Base-by-base conservation (phyloP, 2,888 invertebrate genomes). In the Callinectes sapidus region DNA sequence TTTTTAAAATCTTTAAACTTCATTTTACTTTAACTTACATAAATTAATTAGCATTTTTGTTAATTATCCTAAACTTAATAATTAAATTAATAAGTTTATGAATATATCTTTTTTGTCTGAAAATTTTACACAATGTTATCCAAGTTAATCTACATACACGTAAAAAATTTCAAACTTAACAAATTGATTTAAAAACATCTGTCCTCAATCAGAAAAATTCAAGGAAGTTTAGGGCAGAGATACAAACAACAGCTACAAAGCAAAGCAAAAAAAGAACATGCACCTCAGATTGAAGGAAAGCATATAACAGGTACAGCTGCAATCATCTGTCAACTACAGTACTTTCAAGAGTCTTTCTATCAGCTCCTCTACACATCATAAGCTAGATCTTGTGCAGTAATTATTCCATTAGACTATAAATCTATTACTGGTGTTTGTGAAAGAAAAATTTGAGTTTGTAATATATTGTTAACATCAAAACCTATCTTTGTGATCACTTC, bases 181-280 rank as follows among this genome's bases (percentile, higher is more conserved):
- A 71, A 61, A 71, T 28, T 71, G 1, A n/a, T 71, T 71, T 71
- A 18, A 18, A 18, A 55, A 10, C 6, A 23, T 23, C 13, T 81
- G 81, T 2, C 28, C 1, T 81, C 16, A 81, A 35, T 32, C 35
- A 32, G 16, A 14, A 81, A 35, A 35, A 81, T 16, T 8, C 0
- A 81, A 81, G 28, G 28, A 61, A 71, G 28, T n/a, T n/a, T 16
- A 81, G 23, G 16, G 81, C 71, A 81, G 32, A 10, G 61, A 35
- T 0, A 81, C 32, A 10, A 71, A 81, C 35, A 13, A 35, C 81
- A 13, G 32, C 81, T 81, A 81, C 81, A 35, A 35, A 81, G 81
- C 81, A 16, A 81, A 81, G 35, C 81, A 81, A 81, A 81, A 48
- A 48, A 32, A 81, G 71, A 81, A 35, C 81, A 81, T 81, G 81